Evolutionary conservation across 2,888 invertebrate species (phyloP).

Genomic region (Agrotis segetum): DNA sequence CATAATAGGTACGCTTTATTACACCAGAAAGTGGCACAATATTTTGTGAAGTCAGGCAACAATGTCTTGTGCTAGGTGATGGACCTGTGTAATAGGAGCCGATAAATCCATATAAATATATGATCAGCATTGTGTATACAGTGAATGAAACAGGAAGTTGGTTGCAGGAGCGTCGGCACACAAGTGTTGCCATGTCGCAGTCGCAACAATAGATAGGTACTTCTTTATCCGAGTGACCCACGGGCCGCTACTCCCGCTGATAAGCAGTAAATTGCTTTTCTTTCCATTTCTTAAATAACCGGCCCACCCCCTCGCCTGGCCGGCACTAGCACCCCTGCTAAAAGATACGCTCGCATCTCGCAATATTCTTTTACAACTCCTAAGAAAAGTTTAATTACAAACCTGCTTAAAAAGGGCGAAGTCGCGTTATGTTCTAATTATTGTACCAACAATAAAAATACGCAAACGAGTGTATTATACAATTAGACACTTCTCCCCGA

Average conservation of each 20-base stretch:
- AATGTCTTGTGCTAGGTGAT: too few species aligned
- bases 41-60: too few species aligned
- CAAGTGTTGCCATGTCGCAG: constrained; percentile 71
- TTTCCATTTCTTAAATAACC: constrained; percentile 88
- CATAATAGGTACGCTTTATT: too few species aligned
- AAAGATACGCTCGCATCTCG: constrained; percentile 79
- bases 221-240: constrained; percentile 82
- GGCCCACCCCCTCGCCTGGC: constrained; percentile 67
- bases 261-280: constrained; percentile 90
- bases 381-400: constrained; percentile 88
- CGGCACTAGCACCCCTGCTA: constrained; percentile 64
- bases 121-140: not conserved
- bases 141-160: constrained; percentile 33
- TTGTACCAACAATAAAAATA: constrained; percentile 90
- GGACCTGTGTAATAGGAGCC: too few species aligned
- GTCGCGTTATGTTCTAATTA: constrained; percentile 90
- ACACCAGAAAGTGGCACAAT: too few species aligned
- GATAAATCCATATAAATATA: too few species aligned
- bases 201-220: constrained; percentile 70
- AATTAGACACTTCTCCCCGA: constrained; percentile 90
- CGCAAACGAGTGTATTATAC: constrained; percentile 91
- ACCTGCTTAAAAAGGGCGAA: constrained; percentile 84
- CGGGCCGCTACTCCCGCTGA: constrained; percentile 82
- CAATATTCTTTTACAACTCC: constrained; percentile 85
- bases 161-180: constrained; percentile 52